Conservation (phyloP, 2,113 vertebrate genomes). For the Chionodraco myersi region DNA sequence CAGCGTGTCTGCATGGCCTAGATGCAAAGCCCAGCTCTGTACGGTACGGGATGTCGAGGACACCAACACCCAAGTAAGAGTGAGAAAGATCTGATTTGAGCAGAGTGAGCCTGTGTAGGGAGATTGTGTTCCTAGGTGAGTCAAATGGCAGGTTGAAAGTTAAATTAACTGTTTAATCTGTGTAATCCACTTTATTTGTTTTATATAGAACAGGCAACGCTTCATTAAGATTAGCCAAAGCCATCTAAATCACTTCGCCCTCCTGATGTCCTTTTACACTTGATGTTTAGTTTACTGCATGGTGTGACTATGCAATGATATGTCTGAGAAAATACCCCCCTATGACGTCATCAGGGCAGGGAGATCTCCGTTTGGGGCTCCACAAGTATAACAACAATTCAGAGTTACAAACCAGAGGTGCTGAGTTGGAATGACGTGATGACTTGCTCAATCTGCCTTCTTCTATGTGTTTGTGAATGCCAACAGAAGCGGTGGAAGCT, state of each 20-base stretch:
- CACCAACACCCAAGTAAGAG: background rate
- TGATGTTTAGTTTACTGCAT: too few relatives aligned
- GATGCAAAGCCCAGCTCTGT: slow-evolving; percentile 56
- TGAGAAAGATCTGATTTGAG: background rate
- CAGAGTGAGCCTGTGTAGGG: background rate
- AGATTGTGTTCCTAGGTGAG: background rate
- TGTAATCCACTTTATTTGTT: slow-evolving; percentile 8
- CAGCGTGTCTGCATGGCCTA: slow-evolving; percentile 66
- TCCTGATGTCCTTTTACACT: background rate
- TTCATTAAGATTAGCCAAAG: background rate
- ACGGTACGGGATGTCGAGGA: slow-evolving; percentile 1
- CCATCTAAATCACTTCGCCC: background rate
- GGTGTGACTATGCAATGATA: too few relatives aligned
- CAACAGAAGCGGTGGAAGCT: too few relatives aligned
- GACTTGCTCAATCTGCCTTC: too few relatives aligned
- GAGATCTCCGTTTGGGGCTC: too few relatives aligned
- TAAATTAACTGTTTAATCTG: background rate
- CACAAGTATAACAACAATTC: too few relatives aligned
- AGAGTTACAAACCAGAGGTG: too few relatives aligned
- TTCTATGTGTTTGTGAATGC: too few relatives aligned
- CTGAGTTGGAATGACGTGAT: too few relatives aligned
- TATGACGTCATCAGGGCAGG: too few relatives aligned
- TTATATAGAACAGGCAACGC: background rate
- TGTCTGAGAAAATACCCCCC: too few relatives aligned
- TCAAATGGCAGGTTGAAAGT: background rate